These are phyloP conservation scores for Pollenia amentaria DNA, from an alignment of 2,888 invertebrate species.

Conservation along the genomic window DNA sequence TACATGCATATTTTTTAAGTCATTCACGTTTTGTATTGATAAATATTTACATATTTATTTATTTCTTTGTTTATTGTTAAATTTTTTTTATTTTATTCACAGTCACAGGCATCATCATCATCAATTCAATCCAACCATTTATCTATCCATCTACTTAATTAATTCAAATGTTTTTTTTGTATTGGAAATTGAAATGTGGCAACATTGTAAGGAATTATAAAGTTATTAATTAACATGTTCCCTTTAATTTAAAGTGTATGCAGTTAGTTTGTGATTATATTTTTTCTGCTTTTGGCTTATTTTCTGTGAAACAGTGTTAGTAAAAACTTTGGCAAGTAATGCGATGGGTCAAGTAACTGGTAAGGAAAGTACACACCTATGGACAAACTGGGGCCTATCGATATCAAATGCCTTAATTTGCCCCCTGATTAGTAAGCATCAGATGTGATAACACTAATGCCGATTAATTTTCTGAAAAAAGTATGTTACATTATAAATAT, in stretches of 20 bases:
- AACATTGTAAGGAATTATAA: constrained; percentile 19
- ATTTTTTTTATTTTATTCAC: constrained; percentile 3
- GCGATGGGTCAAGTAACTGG: no score
- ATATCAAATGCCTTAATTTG: no score
- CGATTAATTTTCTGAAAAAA: no score
- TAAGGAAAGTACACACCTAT: no score
- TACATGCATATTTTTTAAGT: constrained; percentile 11
- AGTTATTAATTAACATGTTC: constrained; percentile 42
- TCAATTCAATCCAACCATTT: neutral
- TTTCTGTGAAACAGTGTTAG: neutral
- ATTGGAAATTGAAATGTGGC: constrained; percentile 37
- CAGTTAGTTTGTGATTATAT: neutral
- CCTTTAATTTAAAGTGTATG: constrained; percentile 39
- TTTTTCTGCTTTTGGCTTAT: neutral
- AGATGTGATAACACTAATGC: no score
- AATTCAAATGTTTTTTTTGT: neutral
- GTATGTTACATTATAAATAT: no score
- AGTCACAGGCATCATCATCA: neutral
- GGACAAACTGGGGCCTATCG: no score
- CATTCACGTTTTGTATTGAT: constrained; percentile 44
- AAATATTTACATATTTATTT: neutral
- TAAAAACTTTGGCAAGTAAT: no score
- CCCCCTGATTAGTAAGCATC: no score
- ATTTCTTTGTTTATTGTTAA: constrained; percentile 19
- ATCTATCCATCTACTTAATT: constrained; percentile 4